Conservation (phyloP, 2,113 vertebrate species). For the Orthonyx spaldingii region DNA sequence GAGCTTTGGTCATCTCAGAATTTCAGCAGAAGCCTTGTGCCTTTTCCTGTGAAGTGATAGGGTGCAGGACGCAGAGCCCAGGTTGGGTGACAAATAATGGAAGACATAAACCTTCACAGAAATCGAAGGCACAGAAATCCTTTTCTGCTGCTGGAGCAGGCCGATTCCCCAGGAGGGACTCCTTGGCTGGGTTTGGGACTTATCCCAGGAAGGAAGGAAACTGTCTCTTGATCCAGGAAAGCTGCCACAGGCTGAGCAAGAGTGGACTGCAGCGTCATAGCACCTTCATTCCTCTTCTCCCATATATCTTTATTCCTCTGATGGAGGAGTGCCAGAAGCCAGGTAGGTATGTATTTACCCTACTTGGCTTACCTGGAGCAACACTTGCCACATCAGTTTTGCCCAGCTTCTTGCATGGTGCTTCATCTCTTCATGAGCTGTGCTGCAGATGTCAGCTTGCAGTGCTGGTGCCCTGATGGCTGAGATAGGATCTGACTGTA, state of each 20-base stretch:
- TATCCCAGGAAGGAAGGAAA: fast-evolving
- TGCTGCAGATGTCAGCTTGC: background rate
- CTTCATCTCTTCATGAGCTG: background rate
- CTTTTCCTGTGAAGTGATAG: background rate
- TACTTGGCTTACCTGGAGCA: background rate
- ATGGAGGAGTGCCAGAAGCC: background rate
- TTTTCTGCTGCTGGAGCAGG: background rate
- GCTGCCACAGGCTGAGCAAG: background rate
- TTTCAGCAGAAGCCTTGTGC: background rate
- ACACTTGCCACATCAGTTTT: background rate
- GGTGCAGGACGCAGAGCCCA: background rate
- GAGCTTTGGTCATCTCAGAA: background rate
- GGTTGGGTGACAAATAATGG: background rate
- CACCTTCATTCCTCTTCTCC: background rate
- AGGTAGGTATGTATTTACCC: background rate
- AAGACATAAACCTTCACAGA: background rate
- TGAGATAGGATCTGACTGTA: background rate
- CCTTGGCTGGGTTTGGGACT: background rate
- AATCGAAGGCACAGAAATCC: fast-evolving
- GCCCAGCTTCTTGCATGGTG: background rate
- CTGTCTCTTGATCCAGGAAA: background rate
- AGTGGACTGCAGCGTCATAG: background rate
- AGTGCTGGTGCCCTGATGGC: too few species aligned
- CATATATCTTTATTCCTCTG: fast-evolving
- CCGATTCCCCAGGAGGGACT: background rate